phyloP scores from a whole-genome alignment of 2,797 vertebrate species.

The Oophaga sylvatica region DNA sequence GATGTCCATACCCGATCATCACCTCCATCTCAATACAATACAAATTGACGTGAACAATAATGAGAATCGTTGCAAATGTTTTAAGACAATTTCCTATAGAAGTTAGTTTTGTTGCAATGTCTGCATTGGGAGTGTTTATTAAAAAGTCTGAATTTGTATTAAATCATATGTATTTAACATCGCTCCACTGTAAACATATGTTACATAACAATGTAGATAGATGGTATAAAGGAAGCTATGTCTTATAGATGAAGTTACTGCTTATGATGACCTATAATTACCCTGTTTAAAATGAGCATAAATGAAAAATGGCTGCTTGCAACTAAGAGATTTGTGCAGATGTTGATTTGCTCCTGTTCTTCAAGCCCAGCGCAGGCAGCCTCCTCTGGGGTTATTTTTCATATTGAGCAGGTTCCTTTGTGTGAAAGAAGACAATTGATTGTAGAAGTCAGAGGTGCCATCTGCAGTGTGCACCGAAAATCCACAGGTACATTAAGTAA shows the following conservation, averaged over 20 bases:
- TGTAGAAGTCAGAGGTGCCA: slow-evolving; percentile 27
- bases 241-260: slow-evolving; percentile 18
- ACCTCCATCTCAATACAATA: no score
- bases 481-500: slow-evolving; percentile 44
- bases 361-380: not conserved
- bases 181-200: no score
- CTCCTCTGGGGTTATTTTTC: slow-evolving; percentile 35
- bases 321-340: slow-evolving; percentile 3
- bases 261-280: slow-evolving; percentile 23
- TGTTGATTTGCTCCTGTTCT: slow-evolving; percentile 4
- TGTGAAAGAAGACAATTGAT: slow-evolving; percentile 35
- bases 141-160: no score
- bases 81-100: no score
- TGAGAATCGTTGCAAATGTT: no score
- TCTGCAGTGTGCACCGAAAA: slow-evolving; percentile 33
- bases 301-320: slow-evolving; percentile 19
- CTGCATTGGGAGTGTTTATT: no score
- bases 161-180: no score
- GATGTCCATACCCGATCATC: no score
- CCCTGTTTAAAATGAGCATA: not conserved
- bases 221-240: not conserved
- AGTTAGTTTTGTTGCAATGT: no score
- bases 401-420: slow-evolving; percentile 19
- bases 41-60: no score
- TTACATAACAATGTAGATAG: no score